Percentiles rank a stretch among this genome's conserved stretches.
Evolutionary conservation across 2,797 vertebrate species (phyloP).

Genomic region (Sebastes kiyomatsui): DNA sequence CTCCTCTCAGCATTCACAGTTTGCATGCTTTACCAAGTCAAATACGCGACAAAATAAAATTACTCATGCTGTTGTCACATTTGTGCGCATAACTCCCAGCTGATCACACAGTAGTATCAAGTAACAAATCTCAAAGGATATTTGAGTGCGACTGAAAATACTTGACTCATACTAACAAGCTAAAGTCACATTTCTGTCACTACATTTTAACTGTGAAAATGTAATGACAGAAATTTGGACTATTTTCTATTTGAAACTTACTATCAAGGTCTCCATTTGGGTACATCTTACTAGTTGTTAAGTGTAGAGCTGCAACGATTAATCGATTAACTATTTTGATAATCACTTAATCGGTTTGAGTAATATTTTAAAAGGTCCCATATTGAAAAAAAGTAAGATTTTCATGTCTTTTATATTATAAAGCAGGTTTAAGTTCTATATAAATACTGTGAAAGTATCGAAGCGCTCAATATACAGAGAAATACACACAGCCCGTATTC

Average conservation of each 20-base stretch:
- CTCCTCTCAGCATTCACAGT: neutral
- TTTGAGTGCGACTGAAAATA: neutral
- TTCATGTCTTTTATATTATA: no score
- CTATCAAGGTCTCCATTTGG: neutral
- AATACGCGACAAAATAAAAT: neutral
- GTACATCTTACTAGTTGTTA: neutral
- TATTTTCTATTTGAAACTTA: neutral
- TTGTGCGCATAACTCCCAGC: neutral
- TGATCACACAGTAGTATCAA: conserved; percentile 6
- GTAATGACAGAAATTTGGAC: neutral
- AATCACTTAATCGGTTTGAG: no score
- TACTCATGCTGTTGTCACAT: neutral
- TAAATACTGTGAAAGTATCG: no score
- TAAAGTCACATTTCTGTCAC: neutral
- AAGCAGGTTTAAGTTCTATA: no score
- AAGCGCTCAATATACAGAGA: no score
- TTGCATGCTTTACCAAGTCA: neutral
- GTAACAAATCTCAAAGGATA: neutral
- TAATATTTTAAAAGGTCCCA: no score
- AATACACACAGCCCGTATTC: no score
- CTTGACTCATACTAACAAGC: neutral
- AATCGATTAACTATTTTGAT: no score
- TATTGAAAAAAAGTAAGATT: no score
- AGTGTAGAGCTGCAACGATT: no score
- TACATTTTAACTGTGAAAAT: no score